Percentiles rank a stretch among this genome's conserved stretches.
phyloP scores from a whole-genome alignment of 2,888 invertebrate genomes.

The Ferrisia virgata region DNA sequence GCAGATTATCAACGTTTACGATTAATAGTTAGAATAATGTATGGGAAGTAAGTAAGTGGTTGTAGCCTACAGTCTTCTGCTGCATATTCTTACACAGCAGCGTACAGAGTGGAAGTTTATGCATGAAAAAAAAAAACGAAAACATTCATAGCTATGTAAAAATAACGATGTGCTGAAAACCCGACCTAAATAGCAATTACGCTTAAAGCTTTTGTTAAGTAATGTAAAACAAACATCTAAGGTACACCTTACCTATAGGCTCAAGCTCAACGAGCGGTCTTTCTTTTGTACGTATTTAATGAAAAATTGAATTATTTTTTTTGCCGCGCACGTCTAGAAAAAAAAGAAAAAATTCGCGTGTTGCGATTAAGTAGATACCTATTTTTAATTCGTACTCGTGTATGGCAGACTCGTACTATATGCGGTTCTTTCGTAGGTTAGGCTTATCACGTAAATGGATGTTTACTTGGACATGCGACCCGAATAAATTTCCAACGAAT shows the following conservation, averaged over 20 bases:
- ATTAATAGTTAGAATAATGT: no score
- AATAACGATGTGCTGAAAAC: neutral
- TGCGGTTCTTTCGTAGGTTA: no score
- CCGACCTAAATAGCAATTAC: constrained; percentile 4
- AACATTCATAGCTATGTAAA: neutral
- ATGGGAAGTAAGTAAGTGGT: no score
- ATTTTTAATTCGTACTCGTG: constrained; percentile 1
- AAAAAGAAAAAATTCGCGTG: neutral
- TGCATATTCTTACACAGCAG: no score
- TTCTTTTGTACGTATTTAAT: neutral
- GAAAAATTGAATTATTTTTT: constrained; percentile 3
- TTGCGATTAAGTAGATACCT: neutral
- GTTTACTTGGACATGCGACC: neutral
- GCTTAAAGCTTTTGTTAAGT: neutral
- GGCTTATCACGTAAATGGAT: neutral
- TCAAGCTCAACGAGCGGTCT: neutral
- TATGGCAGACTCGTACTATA: neutral
- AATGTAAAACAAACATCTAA: constrained; percentile 12
- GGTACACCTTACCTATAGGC: no score
- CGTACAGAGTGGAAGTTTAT: no score
- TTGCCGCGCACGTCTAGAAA: neutral
- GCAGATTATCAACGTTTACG: no score
- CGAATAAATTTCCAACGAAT: neutral
- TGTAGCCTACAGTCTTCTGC: no score
- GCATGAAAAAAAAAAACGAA: neutral